Evolutionary conservation across 2,888 invertebrate species (phyloP).

Genomic region (Euzetes globulus): DNA sequence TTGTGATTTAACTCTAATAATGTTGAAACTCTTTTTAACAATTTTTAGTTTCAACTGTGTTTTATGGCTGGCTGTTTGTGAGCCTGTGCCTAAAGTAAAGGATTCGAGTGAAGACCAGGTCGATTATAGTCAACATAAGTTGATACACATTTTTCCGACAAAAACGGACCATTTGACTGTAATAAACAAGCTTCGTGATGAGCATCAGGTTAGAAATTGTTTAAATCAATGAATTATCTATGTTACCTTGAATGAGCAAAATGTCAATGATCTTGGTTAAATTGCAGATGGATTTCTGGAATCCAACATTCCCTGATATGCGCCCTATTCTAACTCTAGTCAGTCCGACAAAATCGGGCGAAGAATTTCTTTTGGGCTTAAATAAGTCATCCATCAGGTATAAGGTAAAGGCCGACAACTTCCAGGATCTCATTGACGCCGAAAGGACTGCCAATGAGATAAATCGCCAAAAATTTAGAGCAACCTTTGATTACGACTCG

Average conservation of each 20-base stretch:
- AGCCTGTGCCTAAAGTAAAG: background rate
- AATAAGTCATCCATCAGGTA: slow-evolving; percentile 25
- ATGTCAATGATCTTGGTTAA: too few species aligned
- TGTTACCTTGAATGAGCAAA: background rate
- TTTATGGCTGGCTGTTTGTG: too few species aligned
- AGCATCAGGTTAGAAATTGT: background rate
- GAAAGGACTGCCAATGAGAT: slow-evolving; percentile 2
- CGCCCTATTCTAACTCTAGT: slow-evolving; percentile 27
- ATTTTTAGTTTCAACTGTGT: too few species aligned
- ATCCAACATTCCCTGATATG: background rate
- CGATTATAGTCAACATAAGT: slow-evolving; percentile 20
- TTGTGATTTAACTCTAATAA: too few species aligned
- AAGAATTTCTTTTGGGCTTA: slow-evolving; percentile 4
- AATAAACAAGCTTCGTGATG: background rate
- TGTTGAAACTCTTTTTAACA: too few species aligned
- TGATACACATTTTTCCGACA: slow-evolving; percentile 21
- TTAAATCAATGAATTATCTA: too few species aligned
- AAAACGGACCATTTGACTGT: background rate
- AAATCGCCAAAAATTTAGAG: background rate
- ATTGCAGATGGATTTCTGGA: slow-evolving; percentile 32
- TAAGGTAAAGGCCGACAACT: slow-evolving; percentile 6
- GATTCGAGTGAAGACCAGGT: background rate
- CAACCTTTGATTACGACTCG: slow-evolving; percentile 19
- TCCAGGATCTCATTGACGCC: slow-evolving; percentile 12
- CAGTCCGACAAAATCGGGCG: background rate